Conservation (phyloP, 2,797 vertebrate genomes). For the Avahi laniger region DNA sequence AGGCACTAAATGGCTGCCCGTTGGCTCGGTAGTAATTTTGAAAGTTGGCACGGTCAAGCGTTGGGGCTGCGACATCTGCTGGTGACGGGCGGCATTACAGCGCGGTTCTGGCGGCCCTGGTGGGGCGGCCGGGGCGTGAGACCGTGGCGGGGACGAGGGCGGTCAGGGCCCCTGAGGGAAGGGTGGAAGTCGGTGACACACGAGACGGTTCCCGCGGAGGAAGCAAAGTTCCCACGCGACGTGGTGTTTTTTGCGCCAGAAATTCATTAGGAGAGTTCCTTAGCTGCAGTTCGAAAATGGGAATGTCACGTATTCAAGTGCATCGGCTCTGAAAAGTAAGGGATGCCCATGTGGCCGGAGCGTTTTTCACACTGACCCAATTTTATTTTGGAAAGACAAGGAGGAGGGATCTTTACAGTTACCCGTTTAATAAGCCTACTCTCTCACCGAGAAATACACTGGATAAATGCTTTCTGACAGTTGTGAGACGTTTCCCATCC, state of each 20-base stretch:
- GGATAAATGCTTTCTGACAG: background rate
- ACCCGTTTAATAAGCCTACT: background rate
- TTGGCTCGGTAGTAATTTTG: background rate
- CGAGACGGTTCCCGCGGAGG: background rate
- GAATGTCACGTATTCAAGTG: background rate
- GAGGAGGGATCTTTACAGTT: background rate
- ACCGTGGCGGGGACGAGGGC: background rate
- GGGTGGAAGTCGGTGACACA: background rate
- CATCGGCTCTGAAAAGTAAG: background rate
- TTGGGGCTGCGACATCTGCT: slow-evolving; percentile 64
- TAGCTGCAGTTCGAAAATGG: background rate
- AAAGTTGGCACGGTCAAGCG: background rate
- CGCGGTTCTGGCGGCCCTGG: background rate
- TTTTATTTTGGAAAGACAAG: background rate
- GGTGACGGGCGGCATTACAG: slow-evolving; percentile 21
- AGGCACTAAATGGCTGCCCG: background rate
- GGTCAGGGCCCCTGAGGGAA: background rate
- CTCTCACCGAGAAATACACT: background rate
- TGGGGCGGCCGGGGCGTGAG: background rate
- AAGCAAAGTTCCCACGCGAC: background rate
- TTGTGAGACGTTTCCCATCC: background rate
- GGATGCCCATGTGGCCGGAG: background rate
- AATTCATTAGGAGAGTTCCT: background rate
- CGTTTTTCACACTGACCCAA: background rate
- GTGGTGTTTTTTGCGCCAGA: background rate